Base-by-base conservation (phyloP, 2,113 vertebrate species). In the Gulo gulo region DNA sequence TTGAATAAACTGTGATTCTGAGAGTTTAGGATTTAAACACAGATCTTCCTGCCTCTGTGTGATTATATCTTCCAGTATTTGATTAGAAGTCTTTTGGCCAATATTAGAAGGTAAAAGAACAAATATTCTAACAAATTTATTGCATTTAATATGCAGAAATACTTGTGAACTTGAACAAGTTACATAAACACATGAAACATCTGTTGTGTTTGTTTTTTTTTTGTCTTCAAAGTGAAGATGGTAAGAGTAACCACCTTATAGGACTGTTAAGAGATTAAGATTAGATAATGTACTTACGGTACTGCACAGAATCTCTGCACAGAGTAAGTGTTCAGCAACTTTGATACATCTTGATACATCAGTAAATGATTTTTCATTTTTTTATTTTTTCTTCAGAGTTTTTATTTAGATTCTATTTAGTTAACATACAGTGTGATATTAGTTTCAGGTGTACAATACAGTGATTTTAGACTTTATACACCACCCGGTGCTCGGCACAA, bases 81-180 rank as follows among this genome's bases (percentile, higher is more conserved):
- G 21, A 34, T 89, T 84, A 89, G 57, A 31, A 96, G 24, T 74
- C 29, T 55, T 94, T 95, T 52, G 65, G 61, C 7, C 12, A 96
- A 29, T 61, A 67, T 86, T 94, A 47, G 34, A 96, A 61, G 29
- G 67, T 55, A 91, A 91, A 87, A 45, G 45, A 86, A 52, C 2
- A 96, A 94, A 87, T 79, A 57, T 16, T 90, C 36, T 79, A 91
- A 36, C 52, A 83, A 78, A 92, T 80, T 52, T 96, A 67, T 79
- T 89, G 16, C 13, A 42, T 94, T 97, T 61, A 80, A 55, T 80
- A 36, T 80, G 24, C 9, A 24, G 39, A 89, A 71, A 84, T 79
- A 23, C 65, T 50, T 89, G 10, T 79, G 45, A 84, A 80, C 15
- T 45, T 14, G 4, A 34, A 83, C 31, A 88, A 39, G 61, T 94